Base-by-base conservation (phyloP, 1,140 invertebrate species). In the Drosophila erecta region DNA sequence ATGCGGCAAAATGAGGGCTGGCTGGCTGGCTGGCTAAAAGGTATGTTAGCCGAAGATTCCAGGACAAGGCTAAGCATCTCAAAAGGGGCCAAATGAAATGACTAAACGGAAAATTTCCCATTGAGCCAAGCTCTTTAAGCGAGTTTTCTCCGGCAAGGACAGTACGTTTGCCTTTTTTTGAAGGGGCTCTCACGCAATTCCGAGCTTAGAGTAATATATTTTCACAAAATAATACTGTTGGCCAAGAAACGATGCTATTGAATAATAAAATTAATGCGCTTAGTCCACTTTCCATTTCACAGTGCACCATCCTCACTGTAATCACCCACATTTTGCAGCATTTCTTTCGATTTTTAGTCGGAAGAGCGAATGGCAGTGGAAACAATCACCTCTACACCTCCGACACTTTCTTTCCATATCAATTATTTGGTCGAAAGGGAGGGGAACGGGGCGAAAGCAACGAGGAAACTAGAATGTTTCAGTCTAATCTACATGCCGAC, bases 401-500 rank as follows among this genome's bases (percentile, higher is more conserved):
- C 30, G 30, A 50, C 47, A 50, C 47, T 17, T 50, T 50, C 47
- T 6, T 50, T 84, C 76, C 60, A 67, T 79, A 85, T 76, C 81
- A 85, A 84, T 79, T 84, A 79, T 75, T 60, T 53, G 58, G 24
- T 15, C 44, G 46, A 56, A 20, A 37, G 33, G 51, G 10, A 14
- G 15, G 37, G 11, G 35, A 14, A 15, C 4, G 30, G 14, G 14
- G 6, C 20, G 8, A 44, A 40, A 2, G 46, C 33, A 30, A 20
- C 22, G 5, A n/a, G 17, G 22, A 20, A 35, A 49, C 56, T 51
- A 60, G 59, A 55, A 33, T 55, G 46, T 41, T 51, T 59, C 69
- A 33, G 69, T 74, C 38, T 74, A 78, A 83, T 83, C 59, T 54
- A 54, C 60, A 76, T 60, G 61, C 56, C 66, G 51, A 62, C 54